phyloP scores from a whole-genome alignment of 1,140 invertebrate genomes.

The Hestina assimilis region DNA sequence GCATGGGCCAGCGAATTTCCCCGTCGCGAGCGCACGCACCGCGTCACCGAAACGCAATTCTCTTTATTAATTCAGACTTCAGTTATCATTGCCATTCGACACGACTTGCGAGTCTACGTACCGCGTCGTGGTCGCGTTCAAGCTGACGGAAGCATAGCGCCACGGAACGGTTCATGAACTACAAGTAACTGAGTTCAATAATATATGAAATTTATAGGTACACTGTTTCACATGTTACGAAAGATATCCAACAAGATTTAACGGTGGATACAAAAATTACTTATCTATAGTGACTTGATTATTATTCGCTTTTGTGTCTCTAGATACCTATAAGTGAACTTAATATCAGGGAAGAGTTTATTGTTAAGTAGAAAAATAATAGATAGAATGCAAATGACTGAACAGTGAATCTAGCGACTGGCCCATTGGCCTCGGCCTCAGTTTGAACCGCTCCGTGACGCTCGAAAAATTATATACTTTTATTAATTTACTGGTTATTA shows the following conservation, averaged over 20 bases:
- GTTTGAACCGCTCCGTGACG: conserved; percentile 26
- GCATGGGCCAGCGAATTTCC: conserved; percentile 51
- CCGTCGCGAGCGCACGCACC: conserved; percentile 50
- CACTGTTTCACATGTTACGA: not conserved
- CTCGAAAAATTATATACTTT: conserved; percentile 23
- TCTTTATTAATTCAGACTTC: conserved; percentile 15
- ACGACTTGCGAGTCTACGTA: conserved; percentile 2
- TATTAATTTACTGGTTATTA: conserved; percentile 32
- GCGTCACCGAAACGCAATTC: conserved; percentile 27
- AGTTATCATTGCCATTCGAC: conserved; percentile 11
- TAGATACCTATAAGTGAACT: conserved; percentile 7
- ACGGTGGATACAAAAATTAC: no score
- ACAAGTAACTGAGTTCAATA: not conserved
- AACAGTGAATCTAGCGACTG: conserved; percentile 8
- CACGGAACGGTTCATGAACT: conserved; percentile 28
- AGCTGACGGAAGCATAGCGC: conserved; percentile 27
- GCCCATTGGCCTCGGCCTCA: not conserved
- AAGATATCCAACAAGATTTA: no score
- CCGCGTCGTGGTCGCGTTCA: conserved; percentile 18
- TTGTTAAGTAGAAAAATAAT: conserved; percentile 8
- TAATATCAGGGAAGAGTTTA: not conserved
- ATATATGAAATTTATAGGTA: not conserved
- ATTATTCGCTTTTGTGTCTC: conserved; percentile 6
- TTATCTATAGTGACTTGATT: conserved; percentile 5
- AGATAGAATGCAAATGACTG: conserved; percentile 10